Conservation (phyloP, 2,888 invertebrate genomes). For the Drosophila birchii region DNA sequence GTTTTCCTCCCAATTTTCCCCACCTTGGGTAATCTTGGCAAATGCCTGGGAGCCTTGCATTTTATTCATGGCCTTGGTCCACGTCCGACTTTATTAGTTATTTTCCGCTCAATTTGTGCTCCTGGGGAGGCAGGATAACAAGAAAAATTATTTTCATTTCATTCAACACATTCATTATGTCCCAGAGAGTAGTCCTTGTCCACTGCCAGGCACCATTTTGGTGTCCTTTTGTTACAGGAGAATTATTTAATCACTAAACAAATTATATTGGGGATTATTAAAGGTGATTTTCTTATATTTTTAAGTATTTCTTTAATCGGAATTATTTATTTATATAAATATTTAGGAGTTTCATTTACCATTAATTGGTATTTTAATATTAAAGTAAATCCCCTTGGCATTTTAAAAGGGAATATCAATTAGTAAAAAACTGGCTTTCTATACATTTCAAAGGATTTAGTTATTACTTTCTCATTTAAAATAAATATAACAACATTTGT, state of each 20-base stretch:
- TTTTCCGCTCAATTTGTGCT: constrained; percentile 83
- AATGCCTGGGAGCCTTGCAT: constrained; percentile 51
- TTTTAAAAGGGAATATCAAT: too few relatives aligned
- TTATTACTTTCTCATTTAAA: neutral
- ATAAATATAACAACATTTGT: neutral
- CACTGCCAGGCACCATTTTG: constrained; percentile 49
- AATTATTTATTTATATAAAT: too few relatives aligned
- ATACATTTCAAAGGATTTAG: neutral
- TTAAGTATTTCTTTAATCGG: too few relatives aligned
- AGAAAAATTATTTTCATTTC: constrained; percentile 81
- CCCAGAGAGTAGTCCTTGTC: constrained; percentile 24
- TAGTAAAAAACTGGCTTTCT: too few relatives aligned
- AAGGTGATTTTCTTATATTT: neutral
- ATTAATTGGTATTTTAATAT: too few relatives aligned
- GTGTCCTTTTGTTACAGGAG: constrained; percentile 51
- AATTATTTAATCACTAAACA: neutral
- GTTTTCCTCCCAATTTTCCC: constrained; percentile 25
- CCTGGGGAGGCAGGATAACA: constrained; percentile 77
- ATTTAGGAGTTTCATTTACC: too few relatives aligned
- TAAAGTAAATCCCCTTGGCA: too few relatives aligned
- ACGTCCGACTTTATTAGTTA: constrained; percentile 82
- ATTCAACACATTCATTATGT: constrained; percentile 77
- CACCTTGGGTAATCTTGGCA: constrained; percentile 37
- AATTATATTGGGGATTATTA: neutral
- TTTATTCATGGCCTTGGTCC: constrained; percentile 69